phyloP scores from a whole-genome alignment of 1,140 invertebrate species.

The Ceratosolen fusciceps region DNA sequence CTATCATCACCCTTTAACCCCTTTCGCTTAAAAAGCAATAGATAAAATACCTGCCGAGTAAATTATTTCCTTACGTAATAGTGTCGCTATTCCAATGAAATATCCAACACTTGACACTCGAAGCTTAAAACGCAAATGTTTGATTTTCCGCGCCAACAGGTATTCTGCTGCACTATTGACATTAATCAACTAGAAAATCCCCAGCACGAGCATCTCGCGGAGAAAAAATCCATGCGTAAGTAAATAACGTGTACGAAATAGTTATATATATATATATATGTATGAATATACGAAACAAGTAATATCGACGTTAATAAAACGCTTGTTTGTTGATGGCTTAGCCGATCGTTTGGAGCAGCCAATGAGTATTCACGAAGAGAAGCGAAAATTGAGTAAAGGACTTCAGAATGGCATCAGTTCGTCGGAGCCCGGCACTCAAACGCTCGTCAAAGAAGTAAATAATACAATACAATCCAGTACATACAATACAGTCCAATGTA shows the following conservation, averaged over 20 bases:
- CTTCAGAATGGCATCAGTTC: conserved; percentile 67
- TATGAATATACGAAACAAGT: too few species aligned
- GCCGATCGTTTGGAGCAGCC: conserved; percentile 67
- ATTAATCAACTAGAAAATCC: conserved; percentile 66
- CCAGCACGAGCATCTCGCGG: conserved; percentile 63
- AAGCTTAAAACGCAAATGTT: too few species aligned
- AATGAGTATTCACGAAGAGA: conserved; percentile 65
- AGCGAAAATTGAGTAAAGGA: conserved; percentile 65
- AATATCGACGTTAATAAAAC: too few species aligned
- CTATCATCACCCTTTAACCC: too few species aligned
- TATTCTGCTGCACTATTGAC: conserved; percentile 65
- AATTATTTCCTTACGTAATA: too few species aligned
- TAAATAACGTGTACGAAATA: conserved; percentile 21
- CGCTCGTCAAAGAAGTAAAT: conserved; percentile 65
- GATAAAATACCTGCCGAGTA: too few species aligned
- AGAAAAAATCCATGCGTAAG: conserved; percentile 67
- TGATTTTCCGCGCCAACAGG: conserved; percentile 44
- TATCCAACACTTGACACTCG: too few species aligned
- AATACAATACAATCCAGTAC: conserved; percentile 20
- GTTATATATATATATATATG: too few species aligned
- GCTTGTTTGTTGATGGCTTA: conserved; percentile 45
- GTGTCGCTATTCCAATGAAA: too few species aligned
- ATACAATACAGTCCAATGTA: too few species aligned
- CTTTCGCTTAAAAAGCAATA: too few species aligned
- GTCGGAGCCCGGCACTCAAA: conserved; percentile 66